Conservation (phyloP, 2,113 vertebrate species). For the Myrmecophaga tridactyla region DNA sequence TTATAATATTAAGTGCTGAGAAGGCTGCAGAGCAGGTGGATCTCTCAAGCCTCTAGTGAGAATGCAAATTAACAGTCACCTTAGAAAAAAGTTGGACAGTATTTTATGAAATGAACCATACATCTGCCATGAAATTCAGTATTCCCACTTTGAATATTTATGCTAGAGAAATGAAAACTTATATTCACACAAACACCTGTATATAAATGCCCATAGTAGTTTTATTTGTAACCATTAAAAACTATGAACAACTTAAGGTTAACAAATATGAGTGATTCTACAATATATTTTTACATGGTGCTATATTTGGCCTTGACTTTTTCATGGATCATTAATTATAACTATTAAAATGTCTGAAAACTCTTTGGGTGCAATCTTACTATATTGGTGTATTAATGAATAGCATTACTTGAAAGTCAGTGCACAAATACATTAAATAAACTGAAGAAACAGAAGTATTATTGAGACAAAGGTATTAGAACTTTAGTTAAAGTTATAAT, state of each 20-base stretch:
- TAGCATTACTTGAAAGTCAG: not conserved
- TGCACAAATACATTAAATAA: not conserved
- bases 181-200: not conserved
- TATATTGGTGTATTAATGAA: not conserved
- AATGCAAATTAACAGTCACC: not conserved
- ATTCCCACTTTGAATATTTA: not conserved
- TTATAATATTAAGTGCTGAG: too few relatives aligned
- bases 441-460: not conserved
- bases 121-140: not conserved
- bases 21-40: too few relatives aligned
- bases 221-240: not conserved
- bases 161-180: not conserved
- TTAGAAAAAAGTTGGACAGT: not conserved
- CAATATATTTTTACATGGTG: not conserved
- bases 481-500: slow-evolving; percentile 19
- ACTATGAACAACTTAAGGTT: not conserved
- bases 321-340: not conserved
- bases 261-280: not conserved
- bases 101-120: not conserved
- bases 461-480: not conserved
- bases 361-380: not conserved
- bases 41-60: too few relatives aligned
- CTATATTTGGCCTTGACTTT: not conserved
- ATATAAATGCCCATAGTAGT: not conserved
- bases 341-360: not conserved